These are phyloP conservation scores for Caenorhabditis sp. DNA, from an alignment of 2,888 invertebrate genomes.

Conservation along the genomic window DNA sequence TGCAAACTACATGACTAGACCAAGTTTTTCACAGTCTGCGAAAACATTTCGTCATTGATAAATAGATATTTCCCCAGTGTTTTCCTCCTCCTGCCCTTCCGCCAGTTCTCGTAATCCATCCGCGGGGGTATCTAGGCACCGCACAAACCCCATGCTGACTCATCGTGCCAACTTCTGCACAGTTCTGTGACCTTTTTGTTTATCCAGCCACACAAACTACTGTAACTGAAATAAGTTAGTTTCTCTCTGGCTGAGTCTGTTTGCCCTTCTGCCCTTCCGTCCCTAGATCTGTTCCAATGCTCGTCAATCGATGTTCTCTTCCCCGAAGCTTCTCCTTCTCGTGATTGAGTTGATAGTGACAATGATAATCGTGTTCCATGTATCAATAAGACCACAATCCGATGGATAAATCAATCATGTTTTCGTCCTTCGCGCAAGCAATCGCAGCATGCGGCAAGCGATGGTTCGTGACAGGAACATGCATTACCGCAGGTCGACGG, in stretches of 20 bases:
- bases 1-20: too few relatives aligned
- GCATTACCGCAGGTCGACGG: constrained; percentile 37
- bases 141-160: constrained; percentile 19
- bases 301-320: constrained; percentile 28
- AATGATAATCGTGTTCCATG: constrained; percentile 28
- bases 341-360: background rate
- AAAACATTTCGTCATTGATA: too few relatives aligned
- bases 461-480: constrained; percentile 53
- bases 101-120: background rate
- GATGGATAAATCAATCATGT: constrained; percentile 46
- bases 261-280: constrained; percentile 14
- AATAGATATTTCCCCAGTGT: too few relatives aligned
- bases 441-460: background rate
- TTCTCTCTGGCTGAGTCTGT: constrained; percentile 4
- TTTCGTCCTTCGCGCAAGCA: constrained; percentile 27
- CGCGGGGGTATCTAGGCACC: too few relatives aligned
- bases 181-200: constrained; percentile 44
- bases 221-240: constrained; percentile 46
- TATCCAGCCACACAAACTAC: constrained; percentile 48
- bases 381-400: constrained; percentile 38
- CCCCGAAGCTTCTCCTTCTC: background rate
- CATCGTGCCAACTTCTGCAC: constrained; percentile 40
- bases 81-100: background rate
- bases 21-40: too few relatives aligned
- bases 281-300: constrained; percentile 42